These are phyloP conservation scores for Solen grandis DNA, from an alignment of 1,140 invertebrate species.

Conservation along the genomic window DNA sequence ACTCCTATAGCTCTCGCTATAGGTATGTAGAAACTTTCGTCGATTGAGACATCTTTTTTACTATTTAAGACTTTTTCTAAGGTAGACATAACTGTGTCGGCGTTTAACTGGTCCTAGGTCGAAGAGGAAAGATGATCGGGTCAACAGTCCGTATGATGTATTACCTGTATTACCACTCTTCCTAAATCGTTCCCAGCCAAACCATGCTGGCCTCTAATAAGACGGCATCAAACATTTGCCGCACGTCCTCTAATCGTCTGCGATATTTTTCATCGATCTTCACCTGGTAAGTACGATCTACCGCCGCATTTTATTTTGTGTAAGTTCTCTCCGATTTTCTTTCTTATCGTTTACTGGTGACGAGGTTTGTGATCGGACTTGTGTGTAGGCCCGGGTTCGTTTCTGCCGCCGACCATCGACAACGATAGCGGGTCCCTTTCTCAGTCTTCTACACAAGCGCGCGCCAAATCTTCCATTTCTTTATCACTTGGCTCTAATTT, in stretches of 20 bases:
- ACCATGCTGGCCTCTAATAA: neutral
- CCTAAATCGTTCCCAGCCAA: no score
- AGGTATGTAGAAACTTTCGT: no score
- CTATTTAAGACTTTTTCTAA: no score
- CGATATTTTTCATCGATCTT: conserved; percentile 21
- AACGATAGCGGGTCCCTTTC: conserved; percentile 9
- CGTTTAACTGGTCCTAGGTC: conserved; percentile 13
- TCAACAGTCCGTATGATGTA: neutral
- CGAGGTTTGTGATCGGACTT: no score
- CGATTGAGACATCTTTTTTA: no score
- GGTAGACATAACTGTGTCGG: conserved; percentile 3
- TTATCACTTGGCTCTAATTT: no score
- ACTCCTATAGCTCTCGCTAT: conserved; percentile 11
- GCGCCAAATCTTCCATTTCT: no score
- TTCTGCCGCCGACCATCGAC: neutral
- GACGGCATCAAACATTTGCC: conserved; percentile 15
- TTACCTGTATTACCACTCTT: neutral
- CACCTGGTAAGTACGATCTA: no score
- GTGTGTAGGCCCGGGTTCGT: no score
- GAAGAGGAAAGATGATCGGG: conserved; percentile 9
- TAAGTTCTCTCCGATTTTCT: no score
- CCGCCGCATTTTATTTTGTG: conserved; percentile 21
- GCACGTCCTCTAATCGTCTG: conserved; percentile 2
- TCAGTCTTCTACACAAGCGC: neutral
- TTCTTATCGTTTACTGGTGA: no score